Evolutionary conservation across 2,888 invertebrate genomes (phyloP).

Genomic region (Ctenicera cuprea): DNA sequence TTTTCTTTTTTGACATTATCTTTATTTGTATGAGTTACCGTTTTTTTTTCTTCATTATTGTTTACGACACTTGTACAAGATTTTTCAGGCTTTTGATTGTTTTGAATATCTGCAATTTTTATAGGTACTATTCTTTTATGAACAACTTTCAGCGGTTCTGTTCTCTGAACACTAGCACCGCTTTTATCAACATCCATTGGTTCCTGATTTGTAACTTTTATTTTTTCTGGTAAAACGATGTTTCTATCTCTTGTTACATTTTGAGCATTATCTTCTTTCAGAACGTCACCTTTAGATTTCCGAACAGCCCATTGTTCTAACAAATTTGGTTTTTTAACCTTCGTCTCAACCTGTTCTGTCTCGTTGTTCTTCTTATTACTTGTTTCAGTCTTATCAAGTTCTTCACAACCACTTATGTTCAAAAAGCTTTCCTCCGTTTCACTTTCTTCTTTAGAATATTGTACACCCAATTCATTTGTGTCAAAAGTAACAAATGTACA

Average conservation of each 20-base stretch:
- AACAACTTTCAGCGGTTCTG: neutral
- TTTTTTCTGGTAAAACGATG: too few species aligned
- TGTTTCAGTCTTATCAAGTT: constrained; percentile 55
- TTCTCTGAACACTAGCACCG: neutral
- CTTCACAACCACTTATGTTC: constrained; percentile 63
- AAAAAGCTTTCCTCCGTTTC: constrained; percentile 64
- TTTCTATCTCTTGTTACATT: neutral
- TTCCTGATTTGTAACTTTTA: neutral
- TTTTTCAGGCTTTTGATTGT: neutral
- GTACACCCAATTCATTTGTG: constrained; percentile 81
- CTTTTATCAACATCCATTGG: neutral
- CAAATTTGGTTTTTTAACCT: constrained; percentile 65
- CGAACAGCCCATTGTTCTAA: constrained; percentile 64
- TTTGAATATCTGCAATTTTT: constrained; percentile 27
- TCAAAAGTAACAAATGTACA: constrained; percentile 89
- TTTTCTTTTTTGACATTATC: neutral
- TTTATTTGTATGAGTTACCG: neutral
- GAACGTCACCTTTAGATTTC: neutral
- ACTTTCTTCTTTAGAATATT: constrained; percentile 73
- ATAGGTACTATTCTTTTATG: constrained; percentile 35
- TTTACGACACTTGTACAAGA: neutral
- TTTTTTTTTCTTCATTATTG: neutral
- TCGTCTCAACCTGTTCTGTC: constrained; percentile 55
- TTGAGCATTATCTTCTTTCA: neutral
- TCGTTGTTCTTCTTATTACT: constrained; percentile 49